A percentile compares a stretch with the other conserved stretches of the same genome.
Evolutionary conservation across 2,797 vertebrate species (phyloP).

Genomic region (Enteromius anoplus): DNA sequence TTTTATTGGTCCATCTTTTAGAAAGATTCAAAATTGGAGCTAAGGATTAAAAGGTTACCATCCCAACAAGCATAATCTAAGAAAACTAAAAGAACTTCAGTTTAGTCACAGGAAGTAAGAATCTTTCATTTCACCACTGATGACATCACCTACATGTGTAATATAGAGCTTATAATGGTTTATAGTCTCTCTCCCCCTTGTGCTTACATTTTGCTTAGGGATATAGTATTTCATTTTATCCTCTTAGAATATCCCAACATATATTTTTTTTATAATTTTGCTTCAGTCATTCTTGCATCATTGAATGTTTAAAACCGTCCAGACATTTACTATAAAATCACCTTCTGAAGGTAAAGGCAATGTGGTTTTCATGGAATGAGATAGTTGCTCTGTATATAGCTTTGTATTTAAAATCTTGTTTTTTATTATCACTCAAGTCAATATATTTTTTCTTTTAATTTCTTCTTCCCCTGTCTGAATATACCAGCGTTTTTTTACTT

Average conservation of each 20-base stretch:
- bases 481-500: not conserved
- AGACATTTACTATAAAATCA: not conserved
- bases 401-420: not conserved
- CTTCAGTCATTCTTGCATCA: not conserved
- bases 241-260: not conserved
- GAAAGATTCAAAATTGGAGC: slow-evolving; percentile 2
- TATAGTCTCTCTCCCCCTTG: not conserved
- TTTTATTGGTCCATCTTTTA: slow-evolving; percentile 16
- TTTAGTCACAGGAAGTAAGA: not conserved
- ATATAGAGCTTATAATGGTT: not conserved
- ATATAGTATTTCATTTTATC: slow-evolving; percentile 1
- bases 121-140: not conserved
- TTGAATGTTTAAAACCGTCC: not conserved
- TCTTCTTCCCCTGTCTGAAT: not conserved
- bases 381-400: not conserved
- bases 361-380: not conserved
- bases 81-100: not conserved
- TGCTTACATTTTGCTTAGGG: not conserved
- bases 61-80: not conserved
- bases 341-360: not conserved
- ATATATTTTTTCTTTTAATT: not conserved
- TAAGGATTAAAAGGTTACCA: not conserved
- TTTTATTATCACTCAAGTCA: not conserved
- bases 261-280: not conserved
- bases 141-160: not conserved